Evolutionary conservation across 2,888 invertebrate species (phyloP), one percentile per base, ranked within the genome.

Genomic region (Eristalis pertinax): DNA sequence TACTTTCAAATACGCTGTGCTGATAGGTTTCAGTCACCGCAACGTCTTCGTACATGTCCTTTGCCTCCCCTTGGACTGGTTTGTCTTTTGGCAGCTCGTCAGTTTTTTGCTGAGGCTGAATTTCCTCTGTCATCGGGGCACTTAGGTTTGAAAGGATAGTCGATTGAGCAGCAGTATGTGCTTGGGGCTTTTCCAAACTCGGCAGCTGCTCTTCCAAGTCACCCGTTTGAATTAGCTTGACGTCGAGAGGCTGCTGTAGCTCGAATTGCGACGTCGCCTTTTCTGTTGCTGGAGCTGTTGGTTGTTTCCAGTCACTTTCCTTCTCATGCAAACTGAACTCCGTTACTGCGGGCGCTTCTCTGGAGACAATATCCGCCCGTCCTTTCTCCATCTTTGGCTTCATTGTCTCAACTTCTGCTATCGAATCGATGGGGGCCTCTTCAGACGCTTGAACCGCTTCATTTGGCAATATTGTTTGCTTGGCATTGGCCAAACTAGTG

Each of bases 171-270:
- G 92, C 92, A 2, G 29, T 63, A 65, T 92, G 91, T 10, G 88
- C 73, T 15, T 93, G 91, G 13, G 90, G 90, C 89, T 91, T 91
- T 65, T 91, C 90, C 19, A 93, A 29, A 4, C 19, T 87, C 29
- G 91, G 58, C 22, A 96, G 92, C 38, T 93, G 92, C 32, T 94
- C 94, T 93, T 97, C 97, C 88, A 94, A 95, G 92, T 97, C 97
- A 43, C 95, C 94, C 0, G 93, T 92, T 90, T 95, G 94, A 0
- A 94, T 95, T 92, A 96, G 95, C 72, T 93, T 94, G 4, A 97
- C 91, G 87, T 94, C 94, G 70, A 97, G 89, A 76, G 96, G 94
- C 89, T 94, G 94, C 89, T 95, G 95, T 1, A 95, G 88, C 11
- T 90, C 88, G 56, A 90, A 90, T 13, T 90, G 79, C 0, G 89